A percentile compares a stretch with the other conserved stretches of the same genome.
These are phyloP conservation scores for Drosophila mercatorum DNA, from an alignment of 2,888 invertebrate species.

Conservation along the genomic window DNA sequence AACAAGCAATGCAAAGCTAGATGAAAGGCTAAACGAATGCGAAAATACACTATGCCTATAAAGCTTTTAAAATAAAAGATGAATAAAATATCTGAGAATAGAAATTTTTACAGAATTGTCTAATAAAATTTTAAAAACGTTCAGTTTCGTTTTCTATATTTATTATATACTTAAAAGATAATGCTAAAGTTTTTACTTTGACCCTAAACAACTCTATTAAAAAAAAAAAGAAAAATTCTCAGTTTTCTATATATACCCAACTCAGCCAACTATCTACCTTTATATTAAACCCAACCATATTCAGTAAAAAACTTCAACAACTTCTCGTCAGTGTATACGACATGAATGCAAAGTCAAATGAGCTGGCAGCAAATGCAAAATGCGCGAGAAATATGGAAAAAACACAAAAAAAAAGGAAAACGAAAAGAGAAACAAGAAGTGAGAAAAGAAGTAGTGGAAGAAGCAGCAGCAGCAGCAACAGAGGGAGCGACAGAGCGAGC, in stretches of 20 bases:
- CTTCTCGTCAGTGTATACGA: conserved; percentile 9
- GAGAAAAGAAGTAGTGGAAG: conserved; percentile 1
- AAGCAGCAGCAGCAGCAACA: not conserved
- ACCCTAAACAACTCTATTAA: too few species aligned
- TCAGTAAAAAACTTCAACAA: not conserved
- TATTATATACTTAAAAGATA: too few species aligned
- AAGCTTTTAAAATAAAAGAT: too few species aligned
- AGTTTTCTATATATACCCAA: too few species aligned
- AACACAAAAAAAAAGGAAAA: not conserved
- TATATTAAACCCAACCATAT: not conserved
- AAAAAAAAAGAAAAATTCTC: too few species aligned
- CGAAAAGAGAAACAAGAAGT: not conserved
- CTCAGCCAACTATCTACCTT: not conserved
- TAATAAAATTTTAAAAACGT: not conserved
- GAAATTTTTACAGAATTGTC: not conserved
- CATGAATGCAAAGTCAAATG: conserved; percentile 22
- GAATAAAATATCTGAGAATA: not conserved
- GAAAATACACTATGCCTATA: not conserved
- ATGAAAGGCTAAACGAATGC: not conserved
- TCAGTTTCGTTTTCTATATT: too few species aligned
- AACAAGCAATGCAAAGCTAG: conserved; percentile 28
- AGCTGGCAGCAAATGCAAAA: conserved; percentile 47
- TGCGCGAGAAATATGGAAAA: conserved; percentile 46
- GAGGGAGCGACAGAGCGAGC: conserved; percentile 16
- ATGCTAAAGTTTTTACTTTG: too few species aligned